Evolutionary conservation across 2,888 invertebrate genomes (phyloP).

Genomic region (Drosophila leonis): DNA sequence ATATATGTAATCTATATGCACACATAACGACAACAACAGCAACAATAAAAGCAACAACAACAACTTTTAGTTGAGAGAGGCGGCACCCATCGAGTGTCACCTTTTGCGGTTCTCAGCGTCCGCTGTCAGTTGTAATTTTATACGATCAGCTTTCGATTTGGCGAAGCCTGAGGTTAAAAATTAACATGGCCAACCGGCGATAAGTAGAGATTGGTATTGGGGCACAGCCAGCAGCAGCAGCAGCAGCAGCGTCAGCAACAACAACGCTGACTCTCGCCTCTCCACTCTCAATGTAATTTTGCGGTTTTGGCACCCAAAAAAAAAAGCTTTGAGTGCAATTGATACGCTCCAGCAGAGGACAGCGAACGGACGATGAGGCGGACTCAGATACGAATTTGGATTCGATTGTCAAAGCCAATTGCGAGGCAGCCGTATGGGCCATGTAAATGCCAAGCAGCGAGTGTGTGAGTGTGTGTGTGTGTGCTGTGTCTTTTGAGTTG

Average conservation of each 20-base stretch:
- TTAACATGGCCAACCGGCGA: conserved; percentile 75
- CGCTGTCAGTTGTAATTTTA: conserved; percentile 79
- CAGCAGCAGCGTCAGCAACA: not conserved
- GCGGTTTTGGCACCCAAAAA: conserved; percentile 67
- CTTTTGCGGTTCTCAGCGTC: conserved; percentile 75
- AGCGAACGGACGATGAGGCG: conserved; percentile 48
- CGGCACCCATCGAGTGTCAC: conserved; percentile 72
- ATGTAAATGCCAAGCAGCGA: conserved; percentile 54
- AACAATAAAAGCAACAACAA: conserved; percentile 8
- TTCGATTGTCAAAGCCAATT: conserved; percentile 79
- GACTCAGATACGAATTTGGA: conserved; percentile 57
- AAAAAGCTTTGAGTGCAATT: conserved; percentile 61
- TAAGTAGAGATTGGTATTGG: conserved; percentile 76
- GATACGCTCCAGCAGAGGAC: conserved; percentile 62
- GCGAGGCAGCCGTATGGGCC: conserved; percentile 53
- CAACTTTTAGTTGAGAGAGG: conserved; percentile 42
- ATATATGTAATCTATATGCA: conserved; percentile 61
- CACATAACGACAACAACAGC: conserved; percentile 52
- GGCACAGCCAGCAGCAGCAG: conserved; percentile 47
- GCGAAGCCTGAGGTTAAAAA: conserved; percentile 81
- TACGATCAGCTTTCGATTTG: conserved; percentile 80
- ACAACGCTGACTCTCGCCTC: conserved; percentile 7
- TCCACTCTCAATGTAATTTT: conserved; percentile 67
- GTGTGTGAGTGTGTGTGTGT: conserved; percentile 24
- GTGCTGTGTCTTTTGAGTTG: conserved; percentile 45